These are phyloP conservation scores for Fundulus diaphanus DNA, from an alignment of 2,797 vertebrate species.

Conservation along the genomic window DNA sequence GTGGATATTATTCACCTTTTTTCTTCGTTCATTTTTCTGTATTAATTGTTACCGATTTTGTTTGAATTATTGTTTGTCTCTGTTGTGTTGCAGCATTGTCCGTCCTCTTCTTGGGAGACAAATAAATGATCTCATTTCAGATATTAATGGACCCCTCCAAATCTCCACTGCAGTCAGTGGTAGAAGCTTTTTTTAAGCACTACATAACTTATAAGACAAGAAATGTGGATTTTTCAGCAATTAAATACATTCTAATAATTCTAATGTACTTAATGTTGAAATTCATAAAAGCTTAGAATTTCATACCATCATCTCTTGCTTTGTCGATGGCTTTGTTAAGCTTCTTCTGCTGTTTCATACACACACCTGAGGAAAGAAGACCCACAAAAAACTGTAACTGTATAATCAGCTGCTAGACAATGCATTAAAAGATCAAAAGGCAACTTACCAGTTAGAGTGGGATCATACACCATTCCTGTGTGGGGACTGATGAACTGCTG, in stretches of 20 bases:
- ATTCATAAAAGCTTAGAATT: not conserved
- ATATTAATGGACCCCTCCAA: not conserved
- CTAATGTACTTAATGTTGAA: not conserved
- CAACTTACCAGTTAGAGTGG: constrained; percentile 86
- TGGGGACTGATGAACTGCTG: constrained; percentile 90
- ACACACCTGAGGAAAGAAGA: constrained; percentile 82
- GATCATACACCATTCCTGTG: constrained; percentile 82
- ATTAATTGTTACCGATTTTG: too few relatives aligned
- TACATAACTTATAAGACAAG: not conserved
- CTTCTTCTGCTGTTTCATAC: constrained; percentile 88
- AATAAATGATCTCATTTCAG: not conserved
- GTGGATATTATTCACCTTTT: too few relatives aligned
- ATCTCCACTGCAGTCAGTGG: not conserved
- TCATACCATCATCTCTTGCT: constrained; percentile 84
- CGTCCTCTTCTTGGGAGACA: too few relatives aligned
- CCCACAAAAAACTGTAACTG: not conserved
- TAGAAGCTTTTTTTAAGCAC: not conserved
- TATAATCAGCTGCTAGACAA: not conserved
- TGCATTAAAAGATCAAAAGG: not conserved
- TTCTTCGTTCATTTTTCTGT: too few relatives aligned
- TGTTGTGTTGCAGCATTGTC: too few relatives aligned
- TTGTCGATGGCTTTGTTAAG: constrained; percentile 80
- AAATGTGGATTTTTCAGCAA: not conserved
- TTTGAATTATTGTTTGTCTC: too few relatives aligned
- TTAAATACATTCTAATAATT: not conserved